phyloP scores from a whole-genome alignment of 1,140 invertebrate species.

The Vollenhovia emeryi region DNA sequence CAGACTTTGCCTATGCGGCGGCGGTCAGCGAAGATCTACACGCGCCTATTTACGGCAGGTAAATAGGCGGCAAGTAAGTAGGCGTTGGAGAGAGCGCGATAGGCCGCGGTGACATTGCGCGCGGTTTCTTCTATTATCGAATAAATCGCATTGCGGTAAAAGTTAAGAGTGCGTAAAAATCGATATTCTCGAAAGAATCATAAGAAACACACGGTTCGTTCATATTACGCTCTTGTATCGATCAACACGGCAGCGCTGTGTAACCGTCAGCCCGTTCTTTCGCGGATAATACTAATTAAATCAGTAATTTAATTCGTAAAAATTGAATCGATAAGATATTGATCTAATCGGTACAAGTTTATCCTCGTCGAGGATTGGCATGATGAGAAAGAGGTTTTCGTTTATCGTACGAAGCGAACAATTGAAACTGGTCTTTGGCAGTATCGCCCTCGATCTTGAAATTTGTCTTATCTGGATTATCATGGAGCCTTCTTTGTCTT shows the following conservation, averaged over 20 bases:
- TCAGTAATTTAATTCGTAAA: constrained; percentile 7
- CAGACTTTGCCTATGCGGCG: constrained; percentile 13
- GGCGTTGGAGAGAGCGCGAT: constrained; percentile 24
- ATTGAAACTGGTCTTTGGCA: neutral
- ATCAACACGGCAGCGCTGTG: neutral
- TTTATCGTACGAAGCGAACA: neutral
- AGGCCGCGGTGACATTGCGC: constrained; percentile 16
- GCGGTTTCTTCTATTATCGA: neutral
- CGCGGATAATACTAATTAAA: constrained; percentile 6
- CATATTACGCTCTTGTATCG: neutral
- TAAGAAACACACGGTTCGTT: neutral
- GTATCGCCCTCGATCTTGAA: constrained; percentile 4
- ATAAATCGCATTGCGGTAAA: constrained; percentile 15
- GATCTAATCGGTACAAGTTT: neutral
- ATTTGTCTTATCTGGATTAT: constrained; percentile 5
- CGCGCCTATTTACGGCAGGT: constrained; percentile 19
- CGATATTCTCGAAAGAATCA: neutral
- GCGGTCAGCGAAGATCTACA: constrained; percentile 33
- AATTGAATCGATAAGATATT: constrained; percentile 4
- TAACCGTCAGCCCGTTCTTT: neutral
- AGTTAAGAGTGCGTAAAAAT: neutral
- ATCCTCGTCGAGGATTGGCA: neutral
- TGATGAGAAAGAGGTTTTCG: neutral
- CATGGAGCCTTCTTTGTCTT: neutral
- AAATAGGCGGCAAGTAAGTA: constrained; percentile 31